Evolutionary conservation across 2,797 vertebrate genomes (phyloP), one percentile per base, ranked within the genome.

Genomic region (Nasua narica): DNA sequence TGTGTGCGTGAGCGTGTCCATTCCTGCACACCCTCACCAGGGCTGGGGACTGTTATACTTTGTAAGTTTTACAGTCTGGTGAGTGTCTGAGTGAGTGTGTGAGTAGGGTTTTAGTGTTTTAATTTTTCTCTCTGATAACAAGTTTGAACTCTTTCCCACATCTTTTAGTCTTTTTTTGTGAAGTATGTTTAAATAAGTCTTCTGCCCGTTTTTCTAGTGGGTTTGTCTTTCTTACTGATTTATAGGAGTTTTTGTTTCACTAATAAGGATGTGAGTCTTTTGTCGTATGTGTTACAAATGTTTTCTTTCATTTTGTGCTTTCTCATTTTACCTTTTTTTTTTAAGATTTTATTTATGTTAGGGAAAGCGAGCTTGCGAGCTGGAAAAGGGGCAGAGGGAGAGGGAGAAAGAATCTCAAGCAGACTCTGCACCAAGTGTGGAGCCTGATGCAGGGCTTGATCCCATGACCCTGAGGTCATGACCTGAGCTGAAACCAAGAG

Each of bases 1-100:
- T 1, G 2, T 3, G 7, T 27, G 12, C 5, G 21, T 48, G 37
- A 7, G 7, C 2, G 12, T 48, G 58, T 27, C n/a, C 7, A 0
- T 65, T 56, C 18, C 19, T 32, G 14, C 11, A 1, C 14, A 18
- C 40, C 77, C 14, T 81, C 29, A 40, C 1, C 40, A 15, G 40
- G 48, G 25, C 78, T 89, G 84, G 5, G 6, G 48, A 1, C 35
- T 76, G 18, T 32, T 72, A 1, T 6, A 23, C 78, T 29, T 23
- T 15, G 37, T 65, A 29, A 21, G 43, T 56, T 88, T 69, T 85
- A 50, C 8, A 37, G 0, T 62, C 43, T 37, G 65, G 40, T 67
- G n/a, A 78, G 54, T 79, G 32, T 69, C 54, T 83, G 52, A 56
- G 48, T 67, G 46, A 84, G 48, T 79, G 27, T 69, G 62, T 77